phyloP scores from a whole-genome alignment of 2,888 invertebrate genomes.

The Troides oblongomaculatus region DNA sequence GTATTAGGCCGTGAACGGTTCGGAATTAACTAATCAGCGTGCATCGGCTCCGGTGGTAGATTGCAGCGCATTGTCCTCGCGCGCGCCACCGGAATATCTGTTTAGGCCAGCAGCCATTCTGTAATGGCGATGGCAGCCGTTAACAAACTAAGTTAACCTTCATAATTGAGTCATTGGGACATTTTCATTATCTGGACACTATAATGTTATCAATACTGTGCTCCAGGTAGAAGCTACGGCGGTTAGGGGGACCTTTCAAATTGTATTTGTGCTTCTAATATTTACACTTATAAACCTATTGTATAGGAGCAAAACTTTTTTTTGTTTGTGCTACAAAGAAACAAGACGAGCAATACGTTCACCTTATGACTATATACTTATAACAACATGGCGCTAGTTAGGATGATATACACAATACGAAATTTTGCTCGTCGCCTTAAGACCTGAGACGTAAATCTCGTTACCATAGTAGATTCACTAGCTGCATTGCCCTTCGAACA shows the following conservation, averaged over 20 bases:
- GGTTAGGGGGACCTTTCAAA: not conserved
- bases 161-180: conserved; percentile 52
- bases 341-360: no score
- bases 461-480: no score
- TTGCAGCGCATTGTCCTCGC: conserved; percentile 75
- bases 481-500: no score
- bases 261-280: not conserved
- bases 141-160: conserved; percentile 63
- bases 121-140: conserved; percentile 70
- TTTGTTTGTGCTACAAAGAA: no score
- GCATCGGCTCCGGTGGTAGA: conserved; percentile 74
- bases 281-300: not conserved
- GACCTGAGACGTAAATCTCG: no score
- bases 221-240: not conserved
- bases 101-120: conserved; percentile 75
- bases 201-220: conserved; percentile 33
- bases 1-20: conserved; percentile 70
- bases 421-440: no score
- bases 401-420: no score
- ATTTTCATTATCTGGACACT: conserved; percentile 46
- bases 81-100: conserved; percentile 77
- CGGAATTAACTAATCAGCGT: conserved; percentile 78
- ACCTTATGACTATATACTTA: no score
- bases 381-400: no score
- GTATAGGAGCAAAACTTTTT: no score